Evolutionary conservation across 2,888 invertebrate genomes (phyloP).

Genomic region (Pherbina coryleti): DNA sequence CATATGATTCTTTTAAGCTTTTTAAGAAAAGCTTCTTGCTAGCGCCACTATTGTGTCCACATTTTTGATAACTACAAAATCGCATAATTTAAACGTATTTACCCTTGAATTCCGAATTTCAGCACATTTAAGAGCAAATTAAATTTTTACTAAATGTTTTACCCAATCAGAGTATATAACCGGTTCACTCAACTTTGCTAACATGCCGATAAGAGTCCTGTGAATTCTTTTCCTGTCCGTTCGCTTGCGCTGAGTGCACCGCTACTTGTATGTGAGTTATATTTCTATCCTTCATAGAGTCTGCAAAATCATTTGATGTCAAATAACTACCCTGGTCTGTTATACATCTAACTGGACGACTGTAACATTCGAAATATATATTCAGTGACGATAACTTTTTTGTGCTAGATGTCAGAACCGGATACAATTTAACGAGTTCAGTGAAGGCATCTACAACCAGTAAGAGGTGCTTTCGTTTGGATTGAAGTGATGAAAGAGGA

Average conservation of each 20-base stretch:
- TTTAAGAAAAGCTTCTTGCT: not conserved
- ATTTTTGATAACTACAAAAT: not conserved
- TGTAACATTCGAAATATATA: slow-evolving; percentile 39
- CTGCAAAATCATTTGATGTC: slow-evolving; percentile 34
- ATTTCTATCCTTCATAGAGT: slow-evolving; percentile 13
- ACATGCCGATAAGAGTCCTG: slow-evolving; percentile 31
- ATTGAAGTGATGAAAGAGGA: not conserved
- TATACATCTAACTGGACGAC: slow-evolving; percentile 33
- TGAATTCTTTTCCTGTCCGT: slow-evolving; percentile 33
- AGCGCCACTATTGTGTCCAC: not conserved
- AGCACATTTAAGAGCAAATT: slow-evolving; percentile 33
- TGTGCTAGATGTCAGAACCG: slow-evolving; percentile 35
- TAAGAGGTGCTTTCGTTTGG: too few species aligned
- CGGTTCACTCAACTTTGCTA: slow-evolving; percentile 34
- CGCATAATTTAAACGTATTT: not conserved
- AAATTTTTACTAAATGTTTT: slow-evolving; percentile 28
- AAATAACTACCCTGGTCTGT: slow-evolving; percentile 35
- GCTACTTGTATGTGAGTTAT: slow-evolving; percentile 29
- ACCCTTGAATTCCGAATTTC: not conserved
- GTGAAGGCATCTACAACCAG: too few species aligned
- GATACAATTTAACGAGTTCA: slow-evolving; percentile 9
- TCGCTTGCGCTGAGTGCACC: slow-evolving; percentile 24
- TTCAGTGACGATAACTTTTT: slow-evolving; percentile 18
- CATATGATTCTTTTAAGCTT: not conserved
- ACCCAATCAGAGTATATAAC: slow-evolving; percentile 39